Conservation (phyloP, 2,797 vertebrate genomes). For the Argyrosomus regius region DNA sequence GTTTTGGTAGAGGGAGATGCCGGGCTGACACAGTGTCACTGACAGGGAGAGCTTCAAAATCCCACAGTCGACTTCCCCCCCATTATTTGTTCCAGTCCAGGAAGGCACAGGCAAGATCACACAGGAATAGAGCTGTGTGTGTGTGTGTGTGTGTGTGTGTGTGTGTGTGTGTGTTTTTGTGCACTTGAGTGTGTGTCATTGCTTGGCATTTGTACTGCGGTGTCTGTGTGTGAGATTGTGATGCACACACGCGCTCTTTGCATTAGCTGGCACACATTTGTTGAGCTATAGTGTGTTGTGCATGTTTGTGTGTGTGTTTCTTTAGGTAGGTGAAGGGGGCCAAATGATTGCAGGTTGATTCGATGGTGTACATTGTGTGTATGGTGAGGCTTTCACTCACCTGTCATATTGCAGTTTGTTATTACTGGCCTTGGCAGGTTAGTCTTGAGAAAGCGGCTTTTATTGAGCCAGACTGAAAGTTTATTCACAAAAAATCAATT, state of each 20-base stretch:
- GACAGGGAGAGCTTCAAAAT: constrained; percentile 81
- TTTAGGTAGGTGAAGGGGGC: constrained; percentile 16
- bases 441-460: constrained; percentile 62
- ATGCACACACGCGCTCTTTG: constrained; percentile 34
- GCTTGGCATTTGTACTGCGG: constrained; percentile 35
- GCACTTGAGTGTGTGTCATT: constrained; percentile 34
- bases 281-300: background rate
- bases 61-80: constrained; percentile 73
- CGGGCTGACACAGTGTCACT: constrained; percentile 83
- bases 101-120: constrained; percentile 76
- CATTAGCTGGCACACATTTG: constrained; percentile 17
- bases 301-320: constrained; percentile 10
- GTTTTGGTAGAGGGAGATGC: constrained; percentile 78
- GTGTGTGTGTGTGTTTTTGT: constrained; percentile 27
- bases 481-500: constrained; percentile 75
- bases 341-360: constrained; percentile 44
- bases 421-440: constrained; percentile 69
- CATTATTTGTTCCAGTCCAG: constrained; percentile 82
- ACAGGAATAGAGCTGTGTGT: constrained; percentile 49
- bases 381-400: constrained; percentile 52
- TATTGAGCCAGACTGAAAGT: constrained; percentile 71
- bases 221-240: constrained; percentile 33
- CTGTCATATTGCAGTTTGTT: constrained; percentile 65
- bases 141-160: constrained; percentile 28
- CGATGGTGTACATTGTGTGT: constrained; percentile 47